phyloP scores from a whole-genome alignment of 2,888 invertebrate genomes.

The Sesamia inferens region DNA sequence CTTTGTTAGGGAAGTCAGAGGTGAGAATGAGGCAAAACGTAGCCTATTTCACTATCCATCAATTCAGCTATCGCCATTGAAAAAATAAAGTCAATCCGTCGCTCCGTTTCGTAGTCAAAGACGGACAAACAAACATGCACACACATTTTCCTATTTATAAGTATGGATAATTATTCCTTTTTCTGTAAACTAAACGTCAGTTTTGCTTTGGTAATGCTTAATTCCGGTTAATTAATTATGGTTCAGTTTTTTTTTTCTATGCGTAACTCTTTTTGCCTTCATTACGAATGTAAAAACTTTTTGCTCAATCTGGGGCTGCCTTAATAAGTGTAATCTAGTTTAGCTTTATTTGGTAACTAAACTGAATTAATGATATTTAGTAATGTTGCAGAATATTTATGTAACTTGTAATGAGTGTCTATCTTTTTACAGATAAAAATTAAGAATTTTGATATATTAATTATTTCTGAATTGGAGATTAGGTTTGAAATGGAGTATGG shows the following conservation, averaged over 20 bases:
- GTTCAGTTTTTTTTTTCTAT: conserved; percentile 31
- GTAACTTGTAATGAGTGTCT: conserved; percentile 1
- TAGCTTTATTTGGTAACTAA: conserved; percentile 19
- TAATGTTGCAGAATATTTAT: neutral
- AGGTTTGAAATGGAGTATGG: no score
- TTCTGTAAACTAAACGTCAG: conserved; percentile 31
- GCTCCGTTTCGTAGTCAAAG: no score
- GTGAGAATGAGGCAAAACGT: no score
- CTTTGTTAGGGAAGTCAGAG: no score
- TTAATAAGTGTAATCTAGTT: conserved; percentile 40
- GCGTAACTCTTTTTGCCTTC: conserved; percentile 31
- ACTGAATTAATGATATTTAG: conserved; percentile 1
- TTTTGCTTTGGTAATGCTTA: conserved; percentile 37
- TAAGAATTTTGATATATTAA: no score
- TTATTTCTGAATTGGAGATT: no score
- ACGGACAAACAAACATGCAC: no score
- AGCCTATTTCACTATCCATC: no score
- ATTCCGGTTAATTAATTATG: conserved; percentile 44
- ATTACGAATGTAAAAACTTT: conserved; percentile 44
- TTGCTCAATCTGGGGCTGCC: conserved; percentile 11
- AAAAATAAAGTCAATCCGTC: no score
- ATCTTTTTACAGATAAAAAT: neutral
- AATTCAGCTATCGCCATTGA: no score
- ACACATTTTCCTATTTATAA: no score
- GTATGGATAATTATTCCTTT: conserved; percentile 6